These are phyloP conservation scores for Listrodromus nycthemerus DNA, from an alignment of 2,888 invertebrate species.

Conservation along the genomic window DNA sequence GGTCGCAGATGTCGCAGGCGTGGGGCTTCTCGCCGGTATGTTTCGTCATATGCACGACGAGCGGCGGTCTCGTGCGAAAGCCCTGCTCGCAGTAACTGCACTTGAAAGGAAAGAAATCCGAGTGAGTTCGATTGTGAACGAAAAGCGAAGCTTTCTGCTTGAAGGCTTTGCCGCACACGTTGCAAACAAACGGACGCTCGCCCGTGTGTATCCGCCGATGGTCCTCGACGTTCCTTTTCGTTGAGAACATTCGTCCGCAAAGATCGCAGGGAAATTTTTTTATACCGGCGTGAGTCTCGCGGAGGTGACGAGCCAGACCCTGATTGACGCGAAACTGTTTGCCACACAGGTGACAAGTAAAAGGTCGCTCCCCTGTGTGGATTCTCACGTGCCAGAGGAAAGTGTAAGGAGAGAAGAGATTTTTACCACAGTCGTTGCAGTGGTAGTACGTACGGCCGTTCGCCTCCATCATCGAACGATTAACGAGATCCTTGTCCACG, in stretches of 20 bases:
- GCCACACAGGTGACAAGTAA: conserved; percentile 89
- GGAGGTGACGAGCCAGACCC: conserved; percentile 87
- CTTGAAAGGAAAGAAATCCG: conserved; percentile 86
- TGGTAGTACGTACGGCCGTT: conserved; percentile 86
- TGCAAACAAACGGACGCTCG: conserved; percentile 84
- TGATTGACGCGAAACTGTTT: conserved; percentile 89
- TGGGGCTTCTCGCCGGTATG: conserved; percentile 88
- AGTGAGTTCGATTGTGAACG: conserved; percentile 88
- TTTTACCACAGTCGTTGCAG: conserved; percentile 87
- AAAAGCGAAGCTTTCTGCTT: conserved; percentile 89
- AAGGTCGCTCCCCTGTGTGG: conserved; percentile 89
- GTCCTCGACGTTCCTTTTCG: conserved; percentile 87
- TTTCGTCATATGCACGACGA: conserved; percentile 86
- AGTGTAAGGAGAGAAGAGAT: conserved; percentile 87
- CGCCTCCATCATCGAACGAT: conserved; percentile 78
- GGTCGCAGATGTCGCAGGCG: conserved; percentile 86
- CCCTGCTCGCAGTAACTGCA: conserved; percentile 88
- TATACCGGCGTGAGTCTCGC: conserved; percentile 88
- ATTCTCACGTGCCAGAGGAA: conserved; percentile 88
- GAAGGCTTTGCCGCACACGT: conserved; percentile 88
- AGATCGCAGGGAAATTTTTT: conserved; percentile 87
- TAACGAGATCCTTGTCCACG: conserved; percentile 82
- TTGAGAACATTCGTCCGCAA: conserved; percentile 87
- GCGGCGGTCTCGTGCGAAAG: conserved; percentile 87
- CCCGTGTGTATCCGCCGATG: conserved; percentile 84